Evolutionary conservation across 1,140 invertebrate species (phyloP).

Genomic region (Drosophila elegans): DNA sequence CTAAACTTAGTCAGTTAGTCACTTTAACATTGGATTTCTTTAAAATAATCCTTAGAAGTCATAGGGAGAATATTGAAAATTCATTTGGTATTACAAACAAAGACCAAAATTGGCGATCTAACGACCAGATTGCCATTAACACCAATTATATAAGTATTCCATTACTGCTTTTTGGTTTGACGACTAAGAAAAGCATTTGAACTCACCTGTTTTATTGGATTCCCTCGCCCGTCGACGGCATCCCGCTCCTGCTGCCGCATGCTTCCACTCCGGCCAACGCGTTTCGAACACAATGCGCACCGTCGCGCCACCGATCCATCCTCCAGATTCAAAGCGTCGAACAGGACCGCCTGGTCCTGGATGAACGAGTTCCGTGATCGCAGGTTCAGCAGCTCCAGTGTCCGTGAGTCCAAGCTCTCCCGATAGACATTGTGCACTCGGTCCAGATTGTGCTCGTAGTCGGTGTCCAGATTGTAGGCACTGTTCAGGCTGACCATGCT

Average conservation of each 20-base stretch:
- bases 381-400: slow-evolving; percentile 70
- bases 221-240: slow-evolving; percentile 62
- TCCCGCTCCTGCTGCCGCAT: slow-evolving; percentile 58
- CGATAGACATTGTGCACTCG: slow-evolving; percentile 76
- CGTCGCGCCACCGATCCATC: slow-evolving; percentile 47
- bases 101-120: too few species aligned
- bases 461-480: slow-evolving; percentile 66
- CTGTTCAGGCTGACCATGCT: slow-evolving; percentile 58
- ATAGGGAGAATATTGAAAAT: too few species aligned
- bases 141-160: too few species aligned
- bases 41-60: too few species aligned
- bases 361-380: slow-evolving; percentile 75
- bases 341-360: slow-evolving; percentile 59
- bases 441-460: slow-evolving; percentile 78
- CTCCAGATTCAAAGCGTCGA: slow-evolving; percentile 75
- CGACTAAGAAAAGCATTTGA: not conserved
- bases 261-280: slow-evolving; percentile 43
- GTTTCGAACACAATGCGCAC: slow-evolving; percentile 39
- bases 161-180: too few species aligned
- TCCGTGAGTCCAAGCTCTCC: slow-evolving; percentile 80
- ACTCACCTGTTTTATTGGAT: slow-evolving; percentile 66
- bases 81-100: too few species aligned
- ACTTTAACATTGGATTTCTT: too few species aligned
- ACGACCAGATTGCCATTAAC: too few species aligned
- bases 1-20: not conserved